A percentile compares a stretch with the other conserved stretches of the same genome.
These are phyloP conservation scores for Sandelia bainsii DNA, from an alignment of 2,797 vertebrate species.

Conservation along the genomic window DNA sequence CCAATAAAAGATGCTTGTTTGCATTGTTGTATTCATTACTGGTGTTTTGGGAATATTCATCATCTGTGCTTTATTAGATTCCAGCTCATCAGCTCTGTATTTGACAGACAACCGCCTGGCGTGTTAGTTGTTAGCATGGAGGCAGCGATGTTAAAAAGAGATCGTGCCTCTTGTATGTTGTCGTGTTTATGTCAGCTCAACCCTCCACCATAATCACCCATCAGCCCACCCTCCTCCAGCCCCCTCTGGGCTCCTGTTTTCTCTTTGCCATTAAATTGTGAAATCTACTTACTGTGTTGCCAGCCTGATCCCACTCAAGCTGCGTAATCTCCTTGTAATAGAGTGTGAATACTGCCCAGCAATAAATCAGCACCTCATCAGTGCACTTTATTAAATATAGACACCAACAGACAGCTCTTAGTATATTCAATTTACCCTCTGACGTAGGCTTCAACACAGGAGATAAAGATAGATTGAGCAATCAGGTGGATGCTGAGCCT, in stretches of 20 bases:
- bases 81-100: slow-evolving; percentile 63
- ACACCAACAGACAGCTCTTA: slow-evolving; percentile 89
- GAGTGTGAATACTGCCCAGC: slow-evolving; percentile 87
- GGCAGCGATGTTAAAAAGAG: slow-evolving; percentile 70
- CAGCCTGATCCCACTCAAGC: slow-evolving; percentile 85
- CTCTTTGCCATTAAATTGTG: slow-evolving; percentile 87
- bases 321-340: slow-evolving; percentile 89
- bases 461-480: slow-evolving; percentile 89
- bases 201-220: slow-evolving; percentile 63
- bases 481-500: slow-evolving; percentile 84
- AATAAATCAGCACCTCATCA: slow-evolving; percentile 90
- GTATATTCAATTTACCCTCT: slow-evolving; percentile 90
- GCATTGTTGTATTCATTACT: slow-evolving; percentile 64
- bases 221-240: slow-evolving; percentile 59
- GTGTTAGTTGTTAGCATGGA: slow-evolving; percentile 70
- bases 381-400: slow-evolving; percentile 89
- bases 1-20: slow-evolving; percentile 62
- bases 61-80: slow-evolving; percentile 73
- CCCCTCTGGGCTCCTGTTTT: slow-evolving; percentile 81
- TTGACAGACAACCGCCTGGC: slow-evolving; percentile 72
- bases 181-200: slow-evolving; percentile 79
- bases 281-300: slow-evolving; percentile 89
- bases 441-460: slow-evolving; percentile 84
- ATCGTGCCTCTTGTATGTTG: slow-evolving; percentile 78
- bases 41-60: slow-evolving; percentile 75